Evolutionary conservation across 1,140 invertebrate genomes (phyloP).

Genomic region (Plutomurus gul): DNA sequence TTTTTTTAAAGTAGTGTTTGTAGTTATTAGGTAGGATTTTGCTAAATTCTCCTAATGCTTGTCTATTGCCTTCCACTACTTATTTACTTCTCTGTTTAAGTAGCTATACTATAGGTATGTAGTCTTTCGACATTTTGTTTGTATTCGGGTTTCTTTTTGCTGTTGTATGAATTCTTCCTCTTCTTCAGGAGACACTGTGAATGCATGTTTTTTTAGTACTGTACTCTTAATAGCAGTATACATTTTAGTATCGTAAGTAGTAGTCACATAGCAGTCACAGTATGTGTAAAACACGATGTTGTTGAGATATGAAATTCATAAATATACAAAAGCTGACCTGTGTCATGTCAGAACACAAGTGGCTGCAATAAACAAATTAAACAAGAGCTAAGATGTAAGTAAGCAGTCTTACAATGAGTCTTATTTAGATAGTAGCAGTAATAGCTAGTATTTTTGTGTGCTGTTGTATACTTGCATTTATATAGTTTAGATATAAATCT

Average conservation of each 20-base stretch:
- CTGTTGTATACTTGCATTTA: conserved; percentile 10
- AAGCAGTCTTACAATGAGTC: conserved; percentile 26
- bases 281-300: conserved; percentile 12
- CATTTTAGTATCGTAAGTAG: background rate
- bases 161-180: background rate
- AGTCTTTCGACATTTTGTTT: background rate
- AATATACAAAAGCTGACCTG: conserved; percentile 24
- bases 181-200: background rate
- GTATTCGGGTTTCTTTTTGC: background rate
- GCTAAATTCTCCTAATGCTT: background rate
- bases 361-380: conserved; percentile 29
- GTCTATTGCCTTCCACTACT: background rate
- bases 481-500: conserved; percentile 8
- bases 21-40: too few relatives aligned
- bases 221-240: too few relatives aligned
- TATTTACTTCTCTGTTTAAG: background rate
- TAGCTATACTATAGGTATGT: background rate
- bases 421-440: conserved; percentile 28
- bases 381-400: conserved; percentile 26
- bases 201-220: too few relatives aligned
- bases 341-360: conserved; percentile 27
- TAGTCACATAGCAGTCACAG: background rate
- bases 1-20: too few relatives aligned
- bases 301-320: conserved; percentile 14
- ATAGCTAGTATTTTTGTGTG: conserved; percentile 15